These are phyloP conservation scores for Zaprionus tsacasi DNA, from an alignment of 1,140 invertebrate species.

Conservation along the genomic window DNA sequence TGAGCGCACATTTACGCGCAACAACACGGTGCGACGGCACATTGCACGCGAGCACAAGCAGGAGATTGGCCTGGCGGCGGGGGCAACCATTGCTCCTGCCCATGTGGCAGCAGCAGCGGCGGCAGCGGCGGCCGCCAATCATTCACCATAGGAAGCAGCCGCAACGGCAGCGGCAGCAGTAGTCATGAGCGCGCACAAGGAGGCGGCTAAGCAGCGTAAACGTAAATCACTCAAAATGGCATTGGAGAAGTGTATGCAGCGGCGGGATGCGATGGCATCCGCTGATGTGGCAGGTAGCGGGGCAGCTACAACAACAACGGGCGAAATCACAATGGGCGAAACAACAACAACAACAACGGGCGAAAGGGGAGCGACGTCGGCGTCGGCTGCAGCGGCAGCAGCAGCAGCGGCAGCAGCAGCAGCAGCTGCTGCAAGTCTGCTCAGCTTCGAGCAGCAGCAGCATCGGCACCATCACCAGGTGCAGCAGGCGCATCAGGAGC, in stretches of 20 bases:
- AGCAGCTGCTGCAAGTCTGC: conserved; percentile 21
- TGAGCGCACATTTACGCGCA: conserved; percentile 94
- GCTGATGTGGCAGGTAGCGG: conserved; percentile 30
- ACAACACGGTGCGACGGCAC: conserved; percentile 94
- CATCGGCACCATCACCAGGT: conserved; percentile 21
- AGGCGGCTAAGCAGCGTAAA: conserved; percentile 81
- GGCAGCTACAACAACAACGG: conserved; percentile 6
- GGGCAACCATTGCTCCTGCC: conserved; percentile 84
- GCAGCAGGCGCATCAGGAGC: conserved; percentile 55
- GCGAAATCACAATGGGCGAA: neutral
- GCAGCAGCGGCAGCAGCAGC: conserved; percentile 16
- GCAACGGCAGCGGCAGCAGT: conserved; percentile 84
- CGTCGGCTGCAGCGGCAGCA: conserved; percentile 21
- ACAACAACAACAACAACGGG: conserved; percentile 6
- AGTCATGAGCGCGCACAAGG: conserved; percentile 82
- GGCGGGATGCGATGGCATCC: conserved; percentile 71
- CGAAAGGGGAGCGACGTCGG: conserved; percentile 18
- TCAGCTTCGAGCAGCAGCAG: conserved; percentile 63
- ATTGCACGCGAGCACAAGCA: conserved; percentile 94
- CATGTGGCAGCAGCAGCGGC: conserved; percentile 82
- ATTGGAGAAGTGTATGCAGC: conserved; percentile 83
- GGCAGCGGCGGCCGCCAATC: conserved; percentile 84
- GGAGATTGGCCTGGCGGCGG: conserved; percentile 88
- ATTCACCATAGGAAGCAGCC: conserved; percentile 86
- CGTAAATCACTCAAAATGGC: conserved; percentile 84